Evolutionary conservation across 2,797 vertebrate genomes (phyloP), one percentile per base, ranked within the genome.

Genomic region (Paratrypauchen microcephalus): DNA sequence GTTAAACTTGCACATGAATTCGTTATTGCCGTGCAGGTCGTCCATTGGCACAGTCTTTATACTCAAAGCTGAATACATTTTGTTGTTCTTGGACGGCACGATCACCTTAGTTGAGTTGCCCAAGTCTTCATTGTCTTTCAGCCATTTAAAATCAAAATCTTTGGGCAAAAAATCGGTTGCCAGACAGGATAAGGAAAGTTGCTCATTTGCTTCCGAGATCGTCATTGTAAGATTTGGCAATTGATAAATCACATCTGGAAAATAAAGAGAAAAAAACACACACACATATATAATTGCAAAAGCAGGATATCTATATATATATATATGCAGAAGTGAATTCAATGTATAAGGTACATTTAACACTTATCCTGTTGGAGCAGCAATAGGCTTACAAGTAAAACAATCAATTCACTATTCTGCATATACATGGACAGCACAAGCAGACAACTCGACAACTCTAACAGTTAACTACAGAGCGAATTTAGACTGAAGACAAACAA

Each of bases 101-200:
- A n/a, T n/a, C n/a, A n/a, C n/a, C n/a, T n/a, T n/a, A n/a, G n/a
- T n/a, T 18, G 80, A 0, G 0, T 58, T 1, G 2, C 56, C 0
- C 4, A 85, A 0, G 1, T 23, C 26, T 0, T 26, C 21, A 0
- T 56, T 68, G 0, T 89, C 73, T 55, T 65, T 76, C 26, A 82
- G 73, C 95, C 95, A 97, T 48, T 66, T 89, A 24, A 96, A 75
- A 0, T 74, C 57, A 67, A 86, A 19, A 0, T 18, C 11, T 0
- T 75, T 13, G 1, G 95, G 95, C 1, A 79, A 71, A 88, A 95
- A 96, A 8, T 70, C 52, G 75, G 77, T 91, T 71, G 92, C 88
- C 77, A 93, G 60, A 88, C 95, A 96, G 80, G 88, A 81, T 69
- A 95, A 5, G 0, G 92, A 87, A 76, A 68, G 84, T 56, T 89